Percentiles rank a stretch among this genome's conserved stretches.
Conservation (phyloP, 2,797 vertebrate genomes). For the Hippopotamyrus pictus region DNA sequence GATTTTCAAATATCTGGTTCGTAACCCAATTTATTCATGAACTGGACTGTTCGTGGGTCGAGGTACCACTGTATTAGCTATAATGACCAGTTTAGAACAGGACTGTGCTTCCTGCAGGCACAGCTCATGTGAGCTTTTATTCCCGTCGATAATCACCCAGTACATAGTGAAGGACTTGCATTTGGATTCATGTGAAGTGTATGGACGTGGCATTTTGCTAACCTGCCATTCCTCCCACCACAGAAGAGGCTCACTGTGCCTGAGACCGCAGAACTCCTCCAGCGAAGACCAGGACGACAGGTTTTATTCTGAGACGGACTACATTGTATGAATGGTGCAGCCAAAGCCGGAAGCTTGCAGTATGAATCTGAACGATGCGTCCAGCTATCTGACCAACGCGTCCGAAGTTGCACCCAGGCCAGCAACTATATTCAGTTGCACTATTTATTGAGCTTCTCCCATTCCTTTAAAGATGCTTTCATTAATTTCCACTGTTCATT, state of each 20-base stretch:
- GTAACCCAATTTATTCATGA: not conserved
- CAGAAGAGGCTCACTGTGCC: constrained; percentile 66
- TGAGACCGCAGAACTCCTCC: constrained; percentile 55
- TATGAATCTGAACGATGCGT: not conserved
- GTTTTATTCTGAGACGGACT: constrained; percentile 66
- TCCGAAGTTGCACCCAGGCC: constrained; percentile 15
- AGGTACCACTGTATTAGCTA: not conserved
- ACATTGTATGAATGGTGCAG: constrained; percentile 53
- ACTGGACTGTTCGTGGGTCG: not conserved
- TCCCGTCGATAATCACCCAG: not conserved
- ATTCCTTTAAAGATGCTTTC: not conserved
- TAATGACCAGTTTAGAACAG: not conserved
- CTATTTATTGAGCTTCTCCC: not conserved
- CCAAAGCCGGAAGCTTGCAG: not conserved
- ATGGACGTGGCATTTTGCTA: not conserved
- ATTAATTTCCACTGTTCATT: not conserved
- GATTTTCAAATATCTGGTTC: not conserved
- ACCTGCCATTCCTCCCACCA: constrained; percentile 17
- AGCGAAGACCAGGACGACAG: constrained; percentile 60
- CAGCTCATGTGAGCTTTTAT: not conserved
- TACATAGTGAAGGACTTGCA: not conserved
- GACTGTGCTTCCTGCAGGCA: not conserved
- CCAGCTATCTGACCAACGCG: constrained; percentile 9
- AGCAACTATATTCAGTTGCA: not conserved
- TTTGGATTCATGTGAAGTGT: not conserved